phyloP scores from a whole-genome alignment of 1,140 invertebrate species.

The Zaprionus inermis region DNA sequence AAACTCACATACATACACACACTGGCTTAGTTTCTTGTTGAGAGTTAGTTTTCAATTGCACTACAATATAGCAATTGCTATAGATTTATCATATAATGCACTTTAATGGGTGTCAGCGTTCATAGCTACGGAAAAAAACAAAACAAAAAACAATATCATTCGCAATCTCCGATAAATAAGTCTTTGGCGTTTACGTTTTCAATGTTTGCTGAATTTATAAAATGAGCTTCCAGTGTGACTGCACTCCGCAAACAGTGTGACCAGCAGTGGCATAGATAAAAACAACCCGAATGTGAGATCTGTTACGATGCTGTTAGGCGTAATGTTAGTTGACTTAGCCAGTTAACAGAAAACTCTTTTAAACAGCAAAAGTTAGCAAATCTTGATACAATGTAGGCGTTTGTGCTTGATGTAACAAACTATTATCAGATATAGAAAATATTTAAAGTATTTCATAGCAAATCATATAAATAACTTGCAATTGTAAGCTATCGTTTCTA shows the following conservation, averaged over 20 bases:
- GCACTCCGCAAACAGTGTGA: slow-evolving; percentile 31
- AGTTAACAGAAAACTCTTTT: background rate
- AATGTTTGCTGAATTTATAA: slow-evolving; percentile 54
- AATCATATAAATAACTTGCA: background rate
- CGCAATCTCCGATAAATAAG: slow-evolving; percentile 36
- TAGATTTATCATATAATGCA: slow-evolving; percentile 9
- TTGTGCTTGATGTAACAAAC: background rate
- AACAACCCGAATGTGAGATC: background rate
- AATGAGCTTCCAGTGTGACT: slow-evolving; percentile 49
- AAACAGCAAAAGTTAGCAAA: background rate
- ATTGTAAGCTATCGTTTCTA: background rate
- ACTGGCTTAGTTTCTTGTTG: slow-evolving; percentile 39
- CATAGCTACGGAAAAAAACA: slow-evolving; percentile 38
- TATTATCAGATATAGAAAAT: background rate
- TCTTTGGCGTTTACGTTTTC: slow-evolving; percentile 42
- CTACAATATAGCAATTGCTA: background rate
- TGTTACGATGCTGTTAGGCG: background rate
- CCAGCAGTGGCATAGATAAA: background rate
- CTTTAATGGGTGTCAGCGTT: slow-evolving; percentile 18
- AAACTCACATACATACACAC: slow-evolving; percentile 36
- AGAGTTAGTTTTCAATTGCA: slow-evolving; percentile 29
- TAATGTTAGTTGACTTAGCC: background rate
- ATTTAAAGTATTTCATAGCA: background rate
- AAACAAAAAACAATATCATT: slow-evolving; percentile 49
- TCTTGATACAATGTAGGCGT: background rate